Base-by-base conservation (phyloP, 2,797 vertebrate genomes). In the Podargus strigoides region DNA sequence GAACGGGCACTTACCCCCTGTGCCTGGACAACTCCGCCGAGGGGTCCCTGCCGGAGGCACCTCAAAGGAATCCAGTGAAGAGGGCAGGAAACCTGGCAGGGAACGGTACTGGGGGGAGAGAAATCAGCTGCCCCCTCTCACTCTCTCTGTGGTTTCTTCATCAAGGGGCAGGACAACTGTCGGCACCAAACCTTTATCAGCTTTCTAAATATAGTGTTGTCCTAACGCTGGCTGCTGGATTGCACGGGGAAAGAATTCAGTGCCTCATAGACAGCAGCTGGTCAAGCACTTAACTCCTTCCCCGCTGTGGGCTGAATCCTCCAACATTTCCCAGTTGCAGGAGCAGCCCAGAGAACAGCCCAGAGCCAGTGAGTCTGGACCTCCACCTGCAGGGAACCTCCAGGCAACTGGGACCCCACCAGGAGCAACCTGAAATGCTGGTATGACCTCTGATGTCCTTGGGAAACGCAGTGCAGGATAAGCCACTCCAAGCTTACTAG, bases 131-230 rank as follows among this genome's bases (percentile, higher is more conserved):
- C 37, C 75, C 63, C 50, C 58, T 83, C 90, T 94, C 27, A 12
- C 79, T 93, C 68, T 56, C 83, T n/a, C 77, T 67, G 37, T 4
- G 5, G 72, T 56, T 96, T 72, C 94, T 96, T 84, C 95, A 94
- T 87, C 80, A 44, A 95, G 95, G 81, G 97, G 90, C 96, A 97
- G 96, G 95, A 96, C 98, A 98, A 97, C 96, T 98, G 97, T 80
- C 89, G 62, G 91, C 92, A 91, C 94, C 90, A 97, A 96, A 97
- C 91, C 94, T 97, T 95, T 97, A 97, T 97, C 97, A 89, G 74
- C 94, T 78, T 95, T 96, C 98, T 98, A 98, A 98, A 98, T 97
- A 98, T 98, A 98, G 97, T 7, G n/a, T 49, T 95, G 89, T 96
- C 85, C 94, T 96, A 72, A 94, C 92, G 58, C 62, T 79, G 95